Evolutionary conservation across 1,140 invertebrate genomes (phyloP).

Genomic region (Reticulitermes speratus): DNA sequence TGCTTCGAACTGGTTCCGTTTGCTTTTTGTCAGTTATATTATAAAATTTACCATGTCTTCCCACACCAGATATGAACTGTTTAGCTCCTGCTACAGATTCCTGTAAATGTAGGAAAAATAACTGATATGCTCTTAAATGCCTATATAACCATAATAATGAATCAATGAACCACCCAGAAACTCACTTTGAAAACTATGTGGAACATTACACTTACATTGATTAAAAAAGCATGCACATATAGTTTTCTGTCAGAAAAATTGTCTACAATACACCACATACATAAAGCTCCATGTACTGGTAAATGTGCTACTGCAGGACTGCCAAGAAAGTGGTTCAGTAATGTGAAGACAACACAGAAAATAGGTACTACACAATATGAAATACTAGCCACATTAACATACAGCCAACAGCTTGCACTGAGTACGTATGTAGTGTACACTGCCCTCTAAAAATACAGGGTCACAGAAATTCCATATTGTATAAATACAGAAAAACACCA

Average conservation of each 20-base stretch:
- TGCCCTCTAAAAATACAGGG: too few relatives aligned
- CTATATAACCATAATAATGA: neutral
- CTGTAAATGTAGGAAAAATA: slow-evolving; percentile 39
- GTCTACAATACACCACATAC: neutral
- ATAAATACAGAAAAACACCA: too few relatives aligned
- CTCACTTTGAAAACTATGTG: neutral
- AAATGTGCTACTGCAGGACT: neutral
- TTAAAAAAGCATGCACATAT: neutral
- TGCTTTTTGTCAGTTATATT: slow-evolving; percentile 48
- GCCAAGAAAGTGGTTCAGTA: too few relatives aligned
- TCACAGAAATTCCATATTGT: too few relatives aligned
- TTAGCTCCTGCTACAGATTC: slow-evolving; percentile 68
- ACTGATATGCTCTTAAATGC: neutral
- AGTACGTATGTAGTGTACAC: too few relatives aligned
- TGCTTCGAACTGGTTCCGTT: neutral
- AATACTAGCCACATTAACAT: too few relatives aligned
- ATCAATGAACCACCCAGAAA: neutral
- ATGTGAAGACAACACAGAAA: too few relatives aligned
- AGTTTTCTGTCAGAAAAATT: neutral
- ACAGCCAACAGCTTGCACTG: too few relatives aligned
- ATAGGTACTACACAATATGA: too few relatives aligned
- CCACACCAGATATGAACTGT: slow-evolving; percentile 67
- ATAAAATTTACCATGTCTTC: slow-evolving; percentile 73
- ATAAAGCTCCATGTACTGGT: neutral
- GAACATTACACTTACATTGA: neutral